Conservation (phyloP, 2,797 vertebrate genomes). For the Eupleurogrammus muticus region DNA sequence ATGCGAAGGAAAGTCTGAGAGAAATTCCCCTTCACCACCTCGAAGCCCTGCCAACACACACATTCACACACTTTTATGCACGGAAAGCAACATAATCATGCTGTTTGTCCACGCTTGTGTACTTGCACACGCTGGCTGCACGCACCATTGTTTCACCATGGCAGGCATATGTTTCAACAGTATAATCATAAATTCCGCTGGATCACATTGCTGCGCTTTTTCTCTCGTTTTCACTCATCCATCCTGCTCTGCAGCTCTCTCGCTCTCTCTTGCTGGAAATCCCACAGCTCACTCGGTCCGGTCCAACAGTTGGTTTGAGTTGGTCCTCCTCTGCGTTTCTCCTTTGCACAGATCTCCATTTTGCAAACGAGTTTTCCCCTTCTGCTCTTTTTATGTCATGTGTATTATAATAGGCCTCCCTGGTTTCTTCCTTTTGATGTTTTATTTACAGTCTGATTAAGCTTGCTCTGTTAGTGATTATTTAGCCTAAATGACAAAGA, state of each 20-base stretch:
- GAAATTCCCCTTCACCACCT: conserved; percentile 77
- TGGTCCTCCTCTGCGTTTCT: conserved; percentile 30
- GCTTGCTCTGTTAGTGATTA: conserved; percentile 36
- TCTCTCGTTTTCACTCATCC: conserved; percentile 30
- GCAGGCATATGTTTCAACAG: conserved; percentile 25
- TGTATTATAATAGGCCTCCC: neutral
- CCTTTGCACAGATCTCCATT: conserved; percentile 26
- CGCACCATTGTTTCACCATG: conserved; percentile 22
- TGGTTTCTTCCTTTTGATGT: conserved; percentile 8
- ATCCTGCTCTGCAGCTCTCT: conserved; percentile 26
- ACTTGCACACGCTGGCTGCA: conserved; percentile 18
- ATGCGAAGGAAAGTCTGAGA: conserved; percentile 71
- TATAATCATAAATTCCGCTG: conserved; percentile 52
- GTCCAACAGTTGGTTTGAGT: conserved; percentile 65
- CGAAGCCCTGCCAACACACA: conserved; percentile 67
- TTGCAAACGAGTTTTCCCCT: conserved; percentile 15
- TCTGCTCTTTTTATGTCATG: conserved; percentile 19
- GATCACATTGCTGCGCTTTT: conserved; percentile 51
- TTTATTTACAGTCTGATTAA: conserved; percentile 25
- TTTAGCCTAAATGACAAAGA: conserved; percentile 15
- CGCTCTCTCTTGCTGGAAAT: conserved; percentile 43
- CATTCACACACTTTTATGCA: conserved; percentile 41
- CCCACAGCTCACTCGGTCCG: conserved; percentile 26
- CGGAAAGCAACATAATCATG: conserved; percentile 32
- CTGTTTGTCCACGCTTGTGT: neutral